Percentiles rank a stretch among this genome's conserved stretches.
phyloP scores from a whole-genome alignment of 2,113 vertebrate genomes.

The Albula glossodonta region DNA sequence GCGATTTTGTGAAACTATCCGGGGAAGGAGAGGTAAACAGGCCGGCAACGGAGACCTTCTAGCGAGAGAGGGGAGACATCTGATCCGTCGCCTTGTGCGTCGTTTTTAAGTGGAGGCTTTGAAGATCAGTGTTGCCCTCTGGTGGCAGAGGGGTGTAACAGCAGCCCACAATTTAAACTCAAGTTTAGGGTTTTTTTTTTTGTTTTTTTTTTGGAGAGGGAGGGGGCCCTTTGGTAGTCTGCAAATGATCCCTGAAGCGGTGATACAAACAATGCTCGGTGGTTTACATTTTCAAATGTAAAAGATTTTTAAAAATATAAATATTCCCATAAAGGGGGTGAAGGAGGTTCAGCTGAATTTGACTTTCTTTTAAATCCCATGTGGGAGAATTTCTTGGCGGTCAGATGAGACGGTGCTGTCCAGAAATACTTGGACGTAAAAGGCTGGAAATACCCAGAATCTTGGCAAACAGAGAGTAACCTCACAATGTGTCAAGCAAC shows the following conservation, averaged over 20 bases:
- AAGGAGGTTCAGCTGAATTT: not conserved
- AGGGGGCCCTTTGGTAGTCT: not conserved
- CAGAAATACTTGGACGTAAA: not conserved
- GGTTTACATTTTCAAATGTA: not conserved
- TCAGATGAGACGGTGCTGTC: not conserved
- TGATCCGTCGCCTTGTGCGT: slow-evolving; percentile 4
- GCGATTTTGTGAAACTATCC: not conserved
- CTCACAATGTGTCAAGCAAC: not conserved
- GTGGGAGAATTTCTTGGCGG: not conserved
- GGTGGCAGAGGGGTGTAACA: slow-evolving; percentile 46
- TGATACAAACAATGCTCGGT: slow-evolving; percentile 12
- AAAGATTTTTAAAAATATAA: not conserved
- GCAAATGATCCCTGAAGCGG: slow-evolving; percentile 29
- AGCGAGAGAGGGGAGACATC: slow-evolving; percentile 23
- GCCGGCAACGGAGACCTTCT: slow-evolving; percentile 3
- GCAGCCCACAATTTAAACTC: slow-evolving; percentile 29
- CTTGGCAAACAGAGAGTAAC: not conserved
- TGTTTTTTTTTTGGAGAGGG: not conserved
- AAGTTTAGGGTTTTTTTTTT: slow-evolving; percentile 20
- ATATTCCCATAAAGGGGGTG: not conserved
- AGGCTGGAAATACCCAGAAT: not conserved
- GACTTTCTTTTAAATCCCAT: not conserved
- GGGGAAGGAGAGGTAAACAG: not conserved
- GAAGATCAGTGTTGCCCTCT: slow-evolving; percentile 57
- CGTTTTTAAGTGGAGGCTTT: slow-evolving; percentile 15